phyloP scores from a whole-genome alignment of 2,888 invertebrate genomes.

The Hirtodrosophila trivittata region DNA sequence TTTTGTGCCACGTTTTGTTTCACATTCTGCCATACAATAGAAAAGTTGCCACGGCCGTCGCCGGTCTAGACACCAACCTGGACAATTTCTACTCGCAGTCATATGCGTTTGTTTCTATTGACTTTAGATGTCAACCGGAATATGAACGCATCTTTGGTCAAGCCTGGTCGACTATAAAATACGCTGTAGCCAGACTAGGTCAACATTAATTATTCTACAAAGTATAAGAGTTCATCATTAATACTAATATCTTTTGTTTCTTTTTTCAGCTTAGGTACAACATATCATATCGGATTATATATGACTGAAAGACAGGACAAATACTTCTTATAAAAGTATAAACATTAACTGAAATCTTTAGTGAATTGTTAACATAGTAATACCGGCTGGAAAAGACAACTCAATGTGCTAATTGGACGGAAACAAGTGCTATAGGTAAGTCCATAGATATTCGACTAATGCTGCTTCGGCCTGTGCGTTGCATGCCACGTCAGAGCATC shows the following conservation, averaged over 20 bases:
- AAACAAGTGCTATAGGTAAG: slow-evolving; percentile 18
- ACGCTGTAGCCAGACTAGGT: not conserved
- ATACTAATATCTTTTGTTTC: no score
- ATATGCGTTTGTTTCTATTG: slow-evolving; percentile 11
- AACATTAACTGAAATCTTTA: no score
- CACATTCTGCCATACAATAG: slow-evolving; percentile 20
- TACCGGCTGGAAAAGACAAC: slow-evolving; percentile 1
- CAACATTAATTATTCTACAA: not conserved
- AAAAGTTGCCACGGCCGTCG: slow-evolving; percentile 23
- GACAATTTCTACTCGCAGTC: not conserved
- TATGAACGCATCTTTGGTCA: not conserved
- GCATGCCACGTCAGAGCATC: slow-evolving; percentile 27
- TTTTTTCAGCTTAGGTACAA: slow-evolving; percentile 3
- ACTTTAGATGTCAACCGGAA: slow-evolving; percentile 23
- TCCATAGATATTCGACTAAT: slow-evolving; percentile 13
- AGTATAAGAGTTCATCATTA: no score
- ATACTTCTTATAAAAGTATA: not conserved
- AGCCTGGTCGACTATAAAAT: not conserved
- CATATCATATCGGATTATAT: slow-evolving; percentile 33
- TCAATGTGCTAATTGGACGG: slow-evolving; percentile 11
- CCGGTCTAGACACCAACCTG: slow-evolving; percentile 32
- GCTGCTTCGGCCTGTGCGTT: slow-evolving; percentile 12
- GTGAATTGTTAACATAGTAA: not conserved
- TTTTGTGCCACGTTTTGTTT: slow-evolving; percentile 43
- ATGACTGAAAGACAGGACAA: slow-evolving; percentile 13